These are phyloP conservation scores for Patiria pectinifera DNA, from an alignment of 53 echinoderm and acorn worm genomes.

Conservation along the genomic window DNA sequence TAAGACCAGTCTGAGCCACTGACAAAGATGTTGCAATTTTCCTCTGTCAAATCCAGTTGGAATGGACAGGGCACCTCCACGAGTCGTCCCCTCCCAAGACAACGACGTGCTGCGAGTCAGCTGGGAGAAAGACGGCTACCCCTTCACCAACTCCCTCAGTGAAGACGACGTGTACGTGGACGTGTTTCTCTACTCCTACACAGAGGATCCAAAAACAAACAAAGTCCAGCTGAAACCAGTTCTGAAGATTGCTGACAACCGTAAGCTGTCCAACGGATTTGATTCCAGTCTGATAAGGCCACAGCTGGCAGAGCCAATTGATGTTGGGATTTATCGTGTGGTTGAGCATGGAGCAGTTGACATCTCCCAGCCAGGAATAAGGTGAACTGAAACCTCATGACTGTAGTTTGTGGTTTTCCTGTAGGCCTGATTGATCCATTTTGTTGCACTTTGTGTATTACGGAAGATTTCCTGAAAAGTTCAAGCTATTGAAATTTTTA, in stretches of 20 bases:
- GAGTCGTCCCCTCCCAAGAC: conserved; percentile 22
- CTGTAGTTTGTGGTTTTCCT: neutral
- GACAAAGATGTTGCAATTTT: neutral
- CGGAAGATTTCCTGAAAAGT: too few species aligned
- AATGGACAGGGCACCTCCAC: conserved; percentile 54
- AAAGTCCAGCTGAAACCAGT: conserved; percentile 69
- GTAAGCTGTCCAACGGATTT: conserved; percentile 64
- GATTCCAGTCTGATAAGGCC: conserved; percentile 13
- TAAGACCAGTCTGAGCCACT: neutral
- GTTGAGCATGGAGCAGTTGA: conserved; percentile 69
- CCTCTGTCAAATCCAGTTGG: conserved; percentile 55
- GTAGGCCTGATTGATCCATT: too few species aligned
- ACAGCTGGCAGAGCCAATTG: conserved; percentile 14
- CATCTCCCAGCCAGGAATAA: conserved; percentile 39
- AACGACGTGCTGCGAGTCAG: conserved; percentile 45
- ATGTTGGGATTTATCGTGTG: conserved; percentile 78
- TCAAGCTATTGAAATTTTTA: too few species aligned
- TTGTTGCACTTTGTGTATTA: too few species aligned
- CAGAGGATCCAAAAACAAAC: conserved; percentile 60
- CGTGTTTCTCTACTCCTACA: conserved; percentile 74
- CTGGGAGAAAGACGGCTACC: conserved; percentile 62
- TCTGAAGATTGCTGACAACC: conserved; percentile 37
- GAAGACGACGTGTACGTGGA: conserved; percentile 71
- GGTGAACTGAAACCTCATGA: neutral
- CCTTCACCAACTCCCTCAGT: conserved; percentile 58